These are phyloP conservation scores for Hirtodrosophila confusa DNA, from an alignment of 2,888 invertebrate species.

Conservation along the genomic window DNA sequence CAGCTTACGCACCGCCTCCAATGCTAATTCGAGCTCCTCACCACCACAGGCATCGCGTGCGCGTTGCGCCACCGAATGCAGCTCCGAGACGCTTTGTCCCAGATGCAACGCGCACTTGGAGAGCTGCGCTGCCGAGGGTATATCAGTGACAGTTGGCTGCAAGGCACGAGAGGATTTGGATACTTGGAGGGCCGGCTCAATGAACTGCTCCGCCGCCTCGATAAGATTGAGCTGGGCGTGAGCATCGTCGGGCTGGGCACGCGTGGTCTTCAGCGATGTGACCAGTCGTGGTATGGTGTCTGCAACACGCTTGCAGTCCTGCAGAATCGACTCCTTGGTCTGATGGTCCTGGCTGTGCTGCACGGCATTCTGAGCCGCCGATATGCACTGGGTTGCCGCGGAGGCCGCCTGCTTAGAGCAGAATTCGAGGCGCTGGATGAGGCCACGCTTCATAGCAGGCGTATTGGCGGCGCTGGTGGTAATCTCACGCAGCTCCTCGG, in stretches of 20 bases:
- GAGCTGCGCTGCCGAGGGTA: slow-evolving; percentile 90
- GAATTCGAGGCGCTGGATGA: slow-evolving; percentile 88
- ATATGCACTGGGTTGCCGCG: slow-evolving; percentile 95
- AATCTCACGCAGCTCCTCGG: slow-evolving; percentile 96
- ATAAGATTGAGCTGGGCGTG: slow-evolving; percentile 92
- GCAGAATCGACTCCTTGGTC: slow-evolving; percentile 88
- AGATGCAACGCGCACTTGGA: slow-evolving; percentile 83
- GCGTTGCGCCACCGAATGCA: slow-evolving; percentile 87
- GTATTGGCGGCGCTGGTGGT: slow-evolving; percentile 93
- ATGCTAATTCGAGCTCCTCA: slow-evolving; percentile 93
- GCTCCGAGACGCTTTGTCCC: slow-evolving; percentile 83
- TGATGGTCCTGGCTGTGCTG: slow-evolving; percentile 87
- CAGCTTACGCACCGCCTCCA: slow-evolving; percentile 91
- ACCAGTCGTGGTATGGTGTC: slow-evolving; percentile 93
- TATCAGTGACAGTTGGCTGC: slow-evolving; percentile 92
- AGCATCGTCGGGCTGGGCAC: slow-evolving; percentile 89
- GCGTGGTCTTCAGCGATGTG: slow-evolving; percentile 90
- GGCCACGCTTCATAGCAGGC: slow-evolving; percentile 89
- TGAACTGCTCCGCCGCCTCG: slow-evolving; percentile 92
- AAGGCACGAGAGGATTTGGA: slow-evolving; percentile 91
- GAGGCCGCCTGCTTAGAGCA: slow-evolving; percentile 94
- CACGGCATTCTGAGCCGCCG: slow-evolving; percentile 93
- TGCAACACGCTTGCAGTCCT: slow-evolving; percentile 90
- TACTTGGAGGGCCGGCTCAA: slow-evolving; percentile 90
- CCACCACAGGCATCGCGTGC: slow-evolving; percentile 92